Base-by-base conservation (phyloP, 2,888 invertebrate genomes). In the Rhorus exstirpatorius region DNA sequence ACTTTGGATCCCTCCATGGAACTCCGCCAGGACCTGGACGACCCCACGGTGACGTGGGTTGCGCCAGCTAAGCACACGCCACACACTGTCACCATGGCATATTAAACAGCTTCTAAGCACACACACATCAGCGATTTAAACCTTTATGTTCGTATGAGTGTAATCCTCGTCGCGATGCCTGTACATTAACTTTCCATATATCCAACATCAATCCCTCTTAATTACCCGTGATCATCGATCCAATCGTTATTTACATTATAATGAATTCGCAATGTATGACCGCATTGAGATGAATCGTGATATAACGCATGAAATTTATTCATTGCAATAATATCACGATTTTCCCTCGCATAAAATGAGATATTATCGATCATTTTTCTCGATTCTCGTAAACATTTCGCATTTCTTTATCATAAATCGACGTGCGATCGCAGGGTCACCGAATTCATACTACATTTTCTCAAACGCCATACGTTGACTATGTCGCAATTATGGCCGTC, bases 1-100 rank as follows among this genome's bases (percentile, higher is more conserved):
- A 94, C 88, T 95, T 95, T 81, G 96, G 96, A 93, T 96, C 95
- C 90, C 97, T 95, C 97, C 97, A 97, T 85, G 95, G 94, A 71
- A 94, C 94, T 83, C 97, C 97, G 71, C 96, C 97, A 60, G 96
- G 96, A 84, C 96, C 96, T 19, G 95, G 95, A 88, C 94, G 95
- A 78, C 96, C 96, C 96, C 96, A 96, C 26, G 96, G 95, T 61
- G 93, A 93, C 38, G 93, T 90, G 85, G 93, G 92, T 93, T 94
- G 90, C 86, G 93, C 93, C 83, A 86, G 80, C 87, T 88, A 84
- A 84, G 87, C 86, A 89, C 89, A 89, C 87, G 89, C 86, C 84
- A 51, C 49, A 84, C 83, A 84, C 83, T 49, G 58, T 84, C 85
- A 87, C 85, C 85, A 83, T 86, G 80, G 85, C 86, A 88, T 87